These are phyloP conservation scores for Melanotaenia trifasciata DNA, from an alignment of 2,797 vertebrate genomes.

Conservation along the genomic window DNA sequence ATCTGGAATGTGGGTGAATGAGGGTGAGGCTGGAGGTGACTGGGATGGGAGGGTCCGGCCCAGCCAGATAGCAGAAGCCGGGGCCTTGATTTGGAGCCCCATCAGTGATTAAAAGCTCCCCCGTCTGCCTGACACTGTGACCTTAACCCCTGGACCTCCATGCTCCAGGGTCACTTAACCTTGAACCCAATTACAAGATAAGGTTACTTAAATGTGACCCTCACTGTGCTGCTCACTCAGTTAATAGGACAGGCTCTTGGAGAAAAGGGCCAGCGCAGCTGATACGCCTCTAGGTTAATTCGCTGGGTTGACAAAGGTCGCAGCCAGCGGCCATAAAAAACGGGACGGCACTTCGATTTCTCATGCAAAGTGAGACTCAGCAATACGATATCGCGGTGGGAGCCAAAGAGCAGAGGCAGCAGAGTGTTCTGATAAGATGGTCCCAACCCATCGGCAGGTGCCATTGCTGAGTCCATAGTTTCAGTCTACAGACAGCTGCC, in stretches of 20 bases:
- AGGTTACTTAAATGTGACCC: conserved; percentile 86
- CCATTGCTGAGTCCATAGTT: conserved; percentile 55
- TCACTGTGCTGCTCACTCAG: conserved; percentile 75
- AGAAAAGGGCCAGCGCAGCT: conserved; percentile 82
- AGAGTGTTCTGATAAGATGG: conserved; percentile 71
- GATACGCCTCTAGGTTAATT: conserved; percentile 84
- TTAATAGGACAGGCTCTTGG: conserved; percentile 81
- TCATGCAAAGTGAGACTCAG: conserved; percentile 83
- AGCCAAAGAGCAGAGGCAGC: conserved; percentile 74
- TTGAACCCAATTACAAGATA: conserved; percentile 91
- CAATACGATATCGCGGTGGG: conserved; percentile 70
- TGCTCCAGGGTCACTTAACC: conserved; percentile 86
- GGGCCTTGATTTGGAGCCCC: conserved; percentile 82
- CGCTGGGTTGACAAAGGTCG: conserved; percentile 83
- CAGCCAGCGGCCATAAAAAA: conserved; percentile 80
- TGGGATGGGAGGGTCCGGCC: conserved; percentile 46
- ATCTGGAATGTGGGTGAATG: conserved; percentile 38
- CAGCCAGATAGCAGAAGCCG: conserved; percentile 72
- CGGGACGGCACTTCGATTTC: conserved; percentile 80
- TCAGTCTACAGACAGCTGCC: conserved; percentile 35
- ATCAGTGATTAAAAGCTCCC: conserved; percentile 85
- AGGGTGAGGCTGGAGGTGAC: conserved; percentile 50
- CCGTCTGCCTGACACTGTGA: conserved; percentile 79
- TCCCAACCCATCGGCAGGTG: conserved; percentile 56
- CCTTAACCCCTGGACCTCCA: conserved; percentile 81